Percentiles rank a stretch among this genome's conserved stretches.
These are phyloP conservation scores for Marcusenius ussheri DNA, from an alignment of 2,113 vertebrate genomes.

Conservation along the genomic window DNA sequence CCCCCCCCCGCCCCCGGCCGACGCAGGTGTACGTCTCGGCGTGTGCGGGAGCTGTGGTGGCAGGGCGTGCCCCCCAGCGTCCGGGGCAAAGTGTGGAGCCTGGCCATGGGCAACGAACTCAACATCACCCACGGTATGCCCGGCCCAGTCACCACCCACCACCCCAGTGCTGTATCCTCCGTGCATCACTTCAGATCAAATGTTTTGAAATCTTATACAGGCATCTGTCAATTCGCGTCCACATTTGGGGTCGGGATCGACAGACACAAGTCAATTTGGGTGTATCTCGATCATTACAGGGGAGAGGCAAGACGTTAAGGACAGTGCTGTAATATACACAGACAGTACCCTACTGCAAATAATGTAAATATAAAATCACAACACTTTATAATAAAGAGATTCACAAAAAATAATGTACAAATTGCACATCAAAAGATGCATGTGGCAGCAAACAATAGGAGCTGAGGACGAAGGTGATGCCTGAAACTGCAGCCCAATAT, in stretches of 20 bases:
- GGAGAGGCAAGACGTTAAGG: neutral
- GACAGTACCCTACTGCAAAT: neutral
- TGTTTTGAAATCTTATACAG: neutral
- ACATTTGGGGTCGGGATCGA: neutral
- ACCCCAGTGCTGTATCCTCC: neutral
- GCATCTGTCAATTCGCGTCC: neutral
- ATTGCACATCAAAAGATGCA: neutral
- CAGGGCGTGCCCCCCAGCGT: constrained; percentile 86
- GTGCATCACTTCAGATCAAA: neutral
- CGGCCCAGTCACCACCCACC: neutral
- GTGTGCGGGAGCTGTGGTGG: constrained; percentile 87
- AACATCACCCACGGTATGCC: constrained; percentile 84
- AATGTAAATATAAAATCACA: neutral
- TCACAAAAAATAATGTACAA: neutral
- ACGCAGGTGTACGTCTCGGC: constrained; percentile 72
- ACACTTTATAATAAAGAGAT: neutral
- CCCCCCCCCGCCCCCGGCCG: neutral
- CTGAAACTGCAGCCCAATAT: neutral
- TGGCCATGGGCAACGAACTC: constrained; percentile 85
- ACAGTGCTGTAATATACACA: neutral
- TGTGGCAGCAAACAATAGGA: neutral
- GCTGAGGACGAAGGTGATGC: neutral
- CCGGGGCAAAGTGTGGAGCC: constrained; percentile 83
- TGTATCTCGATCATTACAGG: neutral
- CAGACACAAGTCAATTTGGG: neutral